Evolutionary conservation across 2,797 vertebrate genomes (phyloP), one percentile per base, ranked within the genome.

Genomic region (Girardinus metallicus): DNA sequence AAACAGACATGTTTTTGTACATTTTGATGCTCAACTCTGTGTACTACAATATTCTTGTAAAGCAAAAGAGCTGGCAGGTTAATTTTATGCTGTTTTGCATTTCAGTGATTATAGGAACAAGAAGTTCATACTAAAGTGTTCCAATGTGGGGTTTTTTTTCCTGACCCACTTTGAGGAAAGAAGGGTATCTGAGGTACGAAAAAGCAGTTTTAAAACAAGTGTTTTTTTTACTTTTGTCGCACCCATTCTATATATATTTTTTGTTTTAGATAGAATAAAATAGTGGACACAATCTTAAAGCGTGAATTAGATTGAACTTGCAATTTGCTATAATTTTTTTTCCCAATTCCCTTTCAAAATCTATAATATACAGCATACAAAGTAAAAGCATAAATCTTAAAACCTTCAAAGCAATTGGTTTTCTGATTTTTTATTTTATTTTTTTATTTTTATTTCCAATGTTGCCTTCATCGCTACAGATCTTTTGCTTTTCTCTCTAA

Each of bases 91-190:
- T 39, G 21, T 66, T 62, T 36, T 66, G 62, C 16, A 10, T 39
- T 23, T 18, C 62, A 39, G 34, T 39, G 18, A 41, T 2, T 39
- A 26, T 53, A 26, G 18, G 64, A 70, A 44, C 39, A 70, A 43
- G 23, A 70, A 44, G 81, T 80, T 87, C 53, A 84, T 72, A 83
- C 80, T 66, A 80, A 71, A 77, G 51, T 76, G 80, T 79, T 86
- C 53, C 81, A 87, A 76, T 76, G 78, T 12, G 15, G 18, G 1
- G 34, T 21, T 51, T 47, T 49, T 53, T 53, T 62, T 62, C 6
- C 15, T 64, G 60, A 34, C 29, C 60, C 60, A 18, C 60, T 64
- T 64, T 34, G 15, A 64, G 79, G 73, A 79, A 83, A 77, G 78
- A 88, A 73, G 66, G 26, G 47, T 87, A 89, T 79, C 76, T 80